phyloP scores from a whole-genome alignment of 1,140 invertebrate genomes.

The Calephelis virginiensis region DNA sequence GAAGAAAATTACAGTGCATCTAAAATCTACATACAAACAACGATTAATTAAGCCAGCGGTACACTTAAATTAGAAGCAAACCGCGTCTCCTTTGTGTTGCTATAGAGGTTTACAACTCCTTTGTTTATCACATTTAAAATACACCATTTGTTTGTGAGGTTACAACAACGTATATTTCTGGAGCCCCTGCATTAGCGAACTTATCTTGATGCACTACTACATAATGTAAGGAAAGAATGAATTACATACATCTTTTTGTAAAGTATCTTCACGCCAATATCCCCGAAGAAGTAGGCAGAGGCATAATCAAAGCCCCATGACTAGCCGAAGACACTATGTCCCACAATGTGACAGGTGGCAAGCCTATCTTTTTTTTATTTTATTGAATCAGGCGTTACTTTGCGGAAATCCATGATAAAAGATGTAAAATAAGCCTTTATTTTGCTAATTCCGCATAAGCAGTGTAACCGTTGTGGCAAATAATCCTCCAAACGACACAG shows the following conservation, averaged over 20 bases:
- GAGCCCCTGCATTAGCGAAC: neutral
- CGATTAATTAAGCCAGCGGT: constrained; percentile 43
- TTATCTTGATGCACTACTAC: neutral
- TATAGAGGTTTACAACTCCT: constrained; percentile 37
- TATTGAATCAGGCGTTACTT: too few species aligned
- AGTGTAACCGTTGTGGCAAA: too few species aligned
- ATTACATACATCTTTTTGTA: neutral
- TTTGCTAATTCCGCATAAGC: too few species aligned
- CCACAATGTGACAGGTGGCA: too few species aligned
- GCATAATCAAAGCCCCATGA: too few species aligned
- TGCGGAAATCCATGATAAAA: too few species aligned
- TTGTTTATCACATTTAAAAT: constrained; percentile 27
- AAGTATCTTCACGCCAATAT: too few species aligned
- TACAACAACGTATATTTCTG: constrained; percentile 13
- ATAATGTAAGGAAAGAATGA: neutral
- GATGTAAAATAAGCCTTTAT: too few species aligned
- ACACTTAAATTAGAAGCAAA: constrained; percentile 42
- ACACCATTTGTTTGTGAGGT: constrained; percentile 18
- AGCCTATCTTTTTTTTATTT: too few species aligned
- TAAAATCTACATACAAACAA: constrained; percentile 30
- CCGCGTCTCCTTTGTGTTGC: constrained; percentile 38
- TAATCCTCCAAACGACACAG: too few species aligned
- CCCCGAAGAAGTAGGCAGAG: too few species aligned
- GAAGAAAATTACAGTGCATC: constrained; percentile 35
- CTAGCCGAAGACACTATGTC: too few species aligned